Evolutionary conservation across 2,888 invertebrate species (phyloP).

Genomic region (Pristionchus entomophagus): DNA sequence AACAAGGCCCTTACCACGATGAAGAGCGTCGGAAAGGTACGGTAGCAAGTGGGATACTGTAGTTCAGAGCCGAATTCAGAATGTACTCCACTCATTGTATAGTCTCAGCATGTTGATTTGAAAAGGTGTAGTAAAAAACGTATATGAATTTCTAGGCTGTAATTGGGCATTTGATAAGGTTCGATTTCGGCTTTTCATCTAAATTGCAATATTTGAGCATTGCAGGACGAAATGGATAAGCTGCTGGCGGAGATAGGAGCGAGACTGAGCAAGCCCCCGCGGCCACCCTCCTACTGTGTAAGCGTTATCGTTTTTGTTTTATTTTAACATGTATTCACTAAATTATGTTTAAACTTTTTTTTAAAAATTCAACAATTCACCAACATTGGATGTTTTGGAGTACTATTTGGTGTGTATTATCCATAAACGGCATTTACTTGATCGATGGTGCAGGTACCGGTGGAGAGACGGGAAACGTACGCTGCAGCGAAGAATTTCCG

Average conservation of each 20-base stretch:
- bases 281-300: neutral
- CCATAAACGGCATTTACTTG: too few species aligned
- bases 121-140: neutral
- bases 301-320: neutral
- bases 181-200: neutral
- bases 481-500: conserved; percentile 32
- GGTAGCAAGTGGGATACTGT: neutral
- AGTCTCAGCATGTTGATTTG: too few species aligned
- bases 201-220: neutral
- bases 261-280: conserved; percentile 45
- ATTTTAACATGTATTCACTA: too few species aligned
- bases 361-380: too few species aligned
- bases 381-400: neutral
- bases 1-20: conserved; percentile 94
- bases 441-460: neutral
- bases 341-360: too few species aligned
- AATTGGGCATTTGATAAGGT: too few species aligned
- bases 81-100: too few species aligned
- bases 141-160: too few species aligned
- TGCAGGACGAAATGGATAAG: conserved; percentile 76
- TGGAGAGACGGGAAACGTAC: conserved; percentile 12
- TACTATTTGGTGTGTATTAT: neutral
- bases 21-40: conserved; percentile 86
- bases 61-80: neutral
- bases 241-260: conserved; percentile 47